phyloP scores from a whole-genome alignment of 1,140 invertebrate genomes.

The Brachionus manjavacas region DNA sequence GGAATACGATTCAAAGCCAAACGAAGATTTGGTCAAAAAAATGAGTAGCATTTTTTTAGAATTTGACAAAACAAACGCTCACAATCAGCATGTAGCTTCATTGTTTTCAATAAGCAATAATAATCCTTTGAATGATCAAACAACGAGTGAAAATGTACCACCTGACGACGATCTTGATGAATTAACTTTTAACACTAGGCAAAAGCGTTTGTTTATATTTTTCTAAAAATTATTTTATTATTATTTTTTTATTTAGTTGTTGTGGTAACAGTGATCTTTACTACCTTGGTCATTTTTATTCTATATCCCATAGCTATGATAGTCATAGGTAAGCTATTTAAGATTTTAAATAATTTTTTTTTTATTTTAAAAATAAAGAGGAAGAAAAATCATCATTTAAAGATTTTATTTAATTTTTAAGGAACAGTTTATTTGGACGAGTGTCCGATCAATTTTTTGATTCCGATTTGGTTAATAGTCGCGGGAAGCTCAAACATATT shows the following conservation, averaged over 20 bases:
- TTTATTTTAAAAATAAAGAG: too few species aligned
- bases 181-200: background rate
- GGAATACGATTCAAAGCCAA: background rate
- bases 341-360: background rate
- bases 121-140: background rate
- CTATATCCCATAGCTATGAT: constrained; percentile 36
- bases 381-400: background rate
- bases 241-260: background rate
- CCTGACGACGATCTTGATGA: background rate
- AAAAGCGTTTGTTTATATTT: background rate
- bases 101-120: background rate
- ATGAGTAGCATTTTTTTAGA: background rate
- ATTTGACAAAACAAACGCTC: background rate
- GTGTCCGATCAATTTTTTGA: constrained; percentile 25
- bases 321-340: constrained; percentile 13
- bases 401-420: background rate
- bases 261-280: constrained; percentile 7
- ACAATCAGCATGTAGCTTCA: constrained; percentile 12
- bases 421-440: background rate
- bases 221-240: background rate
- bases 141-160: background rate
- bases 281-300: background rate
- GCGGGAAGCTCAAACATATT: background rate
- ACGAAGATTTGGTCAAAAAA: background rate
- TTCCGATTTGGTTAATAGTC: constrained; percentile 35